These are phyloP conservation scores for Sternarchorhynchus goeldii DNA, from an alignment of 2,797 vertebrate genomes.

Conservation along the genomic window DNA sequence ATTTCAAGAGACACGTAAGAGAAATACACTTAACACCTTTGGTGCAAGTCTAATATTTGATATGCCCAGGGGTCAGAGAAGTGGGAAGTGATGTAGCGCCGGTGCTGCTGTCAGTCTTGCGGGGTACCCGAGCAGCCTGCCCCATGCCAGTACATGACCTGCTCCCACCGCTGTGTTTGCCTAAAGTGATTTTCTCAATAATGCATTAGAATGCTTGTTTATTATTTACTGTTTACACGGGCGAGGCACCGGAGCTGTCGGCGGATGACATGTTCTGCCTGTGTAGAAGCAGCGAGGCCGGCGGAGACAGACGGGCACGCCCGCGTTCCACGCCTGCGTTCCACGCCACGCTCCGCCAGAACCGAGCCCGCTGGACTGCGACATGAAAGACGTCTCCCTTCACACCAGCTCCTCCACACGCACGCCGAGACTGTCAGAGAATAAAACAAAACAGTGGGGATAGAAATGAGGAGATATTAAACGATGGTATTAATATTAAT, in stretches of 20 bases:
- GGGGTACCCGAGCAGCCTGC: constrained; percentile 10
- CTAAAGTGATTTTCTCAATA: constrained; percentile 80
- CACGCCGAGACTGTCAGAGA: constrained; percentile 70
- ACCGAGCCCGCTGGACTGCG: constrained; percentile 72
- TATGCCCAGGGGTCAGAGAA: constrained; percentile 1
- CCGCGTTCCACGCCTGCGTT: background rate
- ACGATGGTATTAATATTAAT: constrained; percentile 70
- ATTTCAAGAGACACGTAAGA: too few species aligned
- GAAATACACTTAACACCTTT: too few species aligned
- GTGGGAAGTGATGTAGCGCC: background rate
- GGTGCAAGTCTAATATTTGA: background rate
- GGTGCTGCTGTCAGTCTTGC: constrained; percentile 31
- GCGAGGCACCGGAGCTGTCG: constrained; percentile 64
- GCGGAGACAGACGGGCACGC: constrained; percentile 40
- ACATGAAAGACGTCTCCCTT: constrained; percentile 76
- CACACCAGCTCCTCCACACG: constrained; percentile 70
- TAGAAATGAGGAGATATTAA: constrained; percentile 39
- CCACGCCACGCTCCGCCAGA: constrained; percentile 64
- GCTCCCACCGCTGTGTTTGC: constrained; percentile 76
- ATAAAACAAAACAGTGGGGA: constrained; percentile 44
- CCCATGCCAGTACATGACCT: constrained; percentile 37
- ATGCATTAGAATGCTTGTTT: constrained; percentile 79
- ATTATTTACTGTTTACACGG: constrained; percentile 81
- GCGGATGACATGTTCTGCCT: constrained; percentile 68
- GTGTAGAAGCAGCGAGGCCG: constrained; percentile 64